phyloP scores from a whole-genome alignment of 1,140 invertebrate species.

The Drosophila ohnishii region DNA sequence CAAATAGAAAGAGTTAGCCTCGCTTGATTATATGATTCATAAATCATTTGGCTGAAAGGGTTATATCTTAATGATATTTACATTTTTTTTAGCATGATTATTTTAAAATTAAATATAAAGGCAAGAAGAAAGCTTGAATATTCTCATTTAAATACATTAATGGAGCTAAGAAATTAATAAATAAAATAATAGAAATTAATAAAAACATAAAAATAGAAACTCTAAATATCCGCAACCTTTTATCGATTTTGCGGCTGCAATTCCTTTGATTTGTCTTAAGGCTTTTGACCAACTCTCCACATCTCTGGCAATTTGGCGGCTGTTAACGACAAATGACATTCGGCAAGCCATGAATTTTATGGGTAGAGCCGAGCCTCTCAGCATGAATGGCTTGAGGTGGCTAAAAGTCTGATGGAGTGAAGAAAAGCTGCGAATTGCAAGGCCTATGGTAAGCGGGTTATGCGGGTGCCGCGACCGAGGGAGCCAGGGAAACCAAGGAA shows the following conservation, averaged over 20 bases:
- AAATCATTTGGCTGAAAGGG: not conserved
- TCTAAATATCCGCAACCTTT: constrained; percentile 5
- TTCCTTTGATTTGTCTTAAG: constrained; percentile 38
- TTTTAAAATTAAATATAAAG: no score
- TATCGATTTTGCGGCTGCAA: constrained; percentile 25
- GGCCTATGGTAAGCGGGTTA: constrained; percentile 33
- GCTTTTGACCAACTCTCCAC: not conserved
- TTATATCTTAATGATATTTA: constrained; percentile 3
- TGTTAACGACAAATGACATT: constrained; percentile 79
- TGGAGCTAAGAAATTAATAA: no score
- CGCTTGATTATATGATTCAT: constrained; percentile 5
- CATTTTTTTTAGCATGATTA: not conserved
- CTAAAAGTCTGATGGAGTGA: constrained; percentile 20
- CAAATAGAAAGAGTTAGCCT: constrained; percentile 7
- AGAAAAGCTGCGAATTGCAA: not conserved
- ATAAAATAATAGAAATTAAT: no score
- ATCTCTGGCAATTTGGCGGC: constrained; percentile 55
- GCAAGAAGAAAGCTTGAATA: no score
- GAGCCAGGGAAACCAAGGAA: constrained; percentile 1
- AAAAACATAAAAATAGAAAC: not conserved
- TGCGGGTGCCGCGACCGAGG: constrained; percentile 56
- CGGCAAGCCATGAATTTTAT: constrained; percentile 74
- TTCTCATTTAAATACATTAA: not conserved
- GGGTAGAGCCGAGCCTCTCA: constrained; percentile 36
- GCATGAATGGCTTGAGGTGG: constrained; percentile 54